Evolutionary conservation across 2,113 vertebrate species (phyloP).

Genomic region (Muscicapa adusta): DNA sequence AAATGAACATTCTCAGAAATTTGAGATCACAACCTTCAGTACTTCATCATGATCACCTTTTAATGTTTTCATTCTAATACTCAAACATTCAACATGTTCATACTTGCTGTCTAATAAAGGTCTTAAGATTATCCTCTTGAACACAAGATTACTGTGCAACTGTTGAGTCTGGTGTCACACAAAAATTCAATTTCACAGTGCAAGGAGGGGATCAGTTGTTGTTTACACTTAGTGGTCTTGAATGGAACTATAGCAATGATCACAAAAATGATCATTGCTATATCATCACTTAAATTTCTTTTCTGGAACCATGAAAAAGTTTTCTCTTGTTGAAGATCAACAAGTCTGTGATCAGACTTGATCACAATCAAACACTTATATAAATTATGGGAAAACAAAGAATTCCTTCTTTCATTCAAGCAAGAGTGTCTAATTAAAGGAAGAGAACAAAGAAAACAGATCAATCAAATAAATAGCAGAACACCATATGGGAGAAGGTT

Average conservation of each 20-base stretch:
- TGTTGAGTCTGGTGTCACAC: neutral
- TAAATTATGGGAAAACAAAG: neutral
- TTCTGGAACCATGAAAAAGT: neutral
- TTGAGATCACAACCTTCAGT: neutral
- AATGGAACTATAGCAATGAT: neutral
- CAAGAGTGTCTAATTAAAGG: neutral
- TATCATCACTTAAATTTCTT: neutral
- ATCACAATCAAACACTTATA: neutral
- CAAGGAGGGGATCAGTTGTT: neutral
- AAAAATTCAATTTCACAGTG: neutral
- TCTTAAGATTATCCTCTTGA: neutral
- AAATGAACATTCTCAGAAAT: neutral
- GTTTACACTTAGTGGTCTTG: neutral
- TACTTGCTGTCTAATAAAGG: neutral
- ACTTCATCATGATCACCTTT: neutral
- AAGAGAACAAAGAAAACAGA: neutral
- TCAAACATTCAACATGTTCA: rapidly evolving
- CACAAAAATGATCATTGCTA: neutral
- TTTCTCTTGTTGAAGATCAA: neutral
- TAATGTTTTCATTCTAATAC: neutral
- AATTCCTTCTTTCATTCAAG: neutral
- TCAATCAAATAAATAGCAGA: neutral
- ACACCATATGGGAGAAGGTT: neutral
- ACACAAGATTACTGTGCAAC: neutral
- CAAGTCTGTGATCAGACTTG: neutral